Percentiles rank a stretch among this genome's conserved stretches.
These are phyloP conservation scores for Coleophora flavipennella DNA, from an alignment of 2,888 invertebrate species.

Conservation along the genomic window DNA sequence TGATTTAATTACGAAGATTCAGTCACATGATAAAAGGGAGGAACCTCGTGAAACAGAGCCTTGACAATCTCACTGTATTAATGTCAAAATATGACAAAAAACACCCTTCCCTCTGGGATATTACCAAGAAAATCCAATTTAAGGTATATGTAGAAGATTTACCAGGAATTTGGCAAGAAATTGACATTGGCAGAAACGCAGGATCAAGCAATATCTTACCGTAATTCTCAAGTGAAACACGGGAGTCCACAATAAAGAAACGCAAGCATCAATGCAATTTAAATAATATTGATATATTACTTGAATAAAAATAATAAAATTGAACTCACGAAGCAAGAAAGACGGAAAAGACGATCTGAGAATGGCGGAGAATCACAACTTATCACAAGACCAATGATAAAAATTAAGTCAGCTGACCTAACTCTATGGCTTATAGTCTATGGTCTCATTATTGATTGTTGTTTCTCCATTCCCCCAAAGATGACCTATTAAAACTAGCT, in stretches of 20 bases:
- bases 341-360: conserved; percentile 66
- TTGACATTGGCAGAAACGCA: conserved; percentile 26
- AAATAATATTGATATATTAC: conserved; percentile 10
- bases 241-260: conserved; percentile 27
- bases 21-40: conserved; percentile 38
- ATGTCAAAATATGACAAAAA: too few species aligned
- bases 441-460: conserved; percentile 43
- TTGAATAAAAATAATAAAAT: conserved; percentile 32
- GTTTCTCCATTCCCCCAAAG: conserved; percentile 19
- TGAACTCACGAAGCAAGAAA: conserved; percentile 65
- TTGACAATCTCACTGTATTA: too few species aligned
- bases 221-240: conserved; percentile 20
- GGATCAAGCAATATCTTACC: conserved; percentile 42
- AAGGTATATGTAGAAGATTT: too few species aligned
- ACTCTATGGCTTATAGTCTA: conserved; percentile 53
- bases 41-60: conserved; percentile 5
- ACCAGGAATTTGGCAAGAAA: conserved; percentile 15
- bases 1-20: not conserved
- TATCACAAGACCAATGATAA: conserved; percentile 74
- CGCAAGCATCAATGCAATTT: conserved; percentile 35
- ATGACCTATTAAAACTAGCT: not conserved
- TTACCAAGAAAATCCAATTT: too few species aligned
- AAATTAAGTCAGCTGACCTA: conserved; percentile 69
- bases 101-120: too few species aligned
- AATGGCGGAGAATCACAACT: conserved; percentile 69